Evolutionary conservation across 2,888 invertebrate species (phyloP).

Genomic region (Osedax frankpressi): DNA sequence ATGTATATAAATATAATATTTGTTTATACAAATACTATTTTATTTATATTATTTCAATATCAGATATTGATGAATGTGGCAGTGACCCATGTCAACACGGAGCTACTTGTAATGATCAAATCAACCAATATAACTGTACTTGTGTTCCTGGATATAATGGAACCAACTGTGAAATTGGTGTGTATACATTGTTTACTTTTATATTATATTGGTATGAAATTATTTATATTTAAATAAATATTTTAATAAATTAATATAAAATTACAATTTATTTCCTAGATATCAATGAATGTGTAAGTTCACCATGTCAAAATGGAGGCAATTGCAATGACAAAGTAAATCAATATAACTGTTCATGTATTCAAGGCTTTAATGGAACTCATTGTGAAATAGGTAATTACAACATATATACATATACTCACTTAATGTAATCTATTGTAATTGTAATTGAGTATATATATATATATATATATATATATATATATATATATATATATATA

Average conservation of each 20-base stretch:
- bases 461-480: too few species aligned
- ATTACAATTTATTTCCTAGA: too few species aligned
- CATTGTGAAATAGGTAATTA: not conserved
- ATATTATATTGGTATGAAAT: too few species aligned
- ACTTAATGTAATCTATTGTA: too few species aligned
- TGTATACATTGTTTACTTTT: too few species aligned
- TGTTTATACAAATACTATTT: too few species aligned
- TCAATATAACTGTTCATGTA: not conserved
- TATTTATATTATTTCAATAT: too few species aligned
- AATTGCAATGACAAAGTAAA: not conserved
- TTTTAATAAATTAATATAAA: too few species aligned
- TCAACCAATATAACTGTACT: constrained; percentile 4
- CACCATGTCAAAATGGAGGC: constrained; percentile 10
- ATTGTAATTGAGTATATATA: too few species aligned
- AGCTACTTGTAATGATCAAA: not conserved
- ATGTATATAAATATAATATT: too few species aligned
- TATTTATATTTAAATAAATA: too few species aligned
- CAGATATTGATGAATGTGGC: constrained; percentile 3
- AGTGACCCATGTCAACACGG: constrained; percentile 2
- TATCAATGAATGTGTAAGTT: constrained; percentile 4
- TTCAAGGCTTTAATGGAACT: not conserved
- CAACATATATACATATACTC: not conserved
- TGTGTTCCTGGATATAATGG: not conserved
- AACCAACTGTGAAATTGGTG: not conserved
- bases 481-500: too few species aligned